phyloP scores from a whole-genome alignment of 2,113 vertebrate species.

The Cariama cristata region DNA sequence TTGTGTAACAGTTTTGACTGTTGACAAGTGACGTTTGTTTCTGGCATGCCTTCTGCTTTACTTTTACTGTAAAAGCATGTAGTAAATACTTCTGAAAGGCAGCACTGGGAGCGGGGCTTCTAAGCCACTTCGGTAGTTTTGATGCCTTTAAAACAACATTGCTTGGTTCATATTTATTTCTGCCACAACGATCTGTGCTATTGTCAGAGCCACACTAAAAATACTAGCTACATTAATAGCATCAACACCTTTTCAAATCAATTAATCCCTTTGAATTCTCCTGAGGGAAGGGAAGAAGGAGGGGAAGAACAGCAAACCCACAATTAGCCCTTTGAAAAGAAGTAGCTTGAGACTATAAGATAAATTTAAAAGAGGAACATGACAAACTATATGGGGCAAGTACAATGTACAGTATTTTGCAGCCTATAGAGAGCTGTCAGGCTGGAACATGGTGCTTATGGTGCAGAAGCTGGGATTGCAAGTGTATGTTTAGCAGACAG shows the following conservation, averaged over 20 bases:
- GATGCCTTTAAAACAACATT: neutral
- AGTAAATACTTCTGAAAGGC: neutral
- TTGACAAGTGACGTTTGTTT: neutral
- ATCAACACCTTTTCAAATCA: constrained; percentile 2
- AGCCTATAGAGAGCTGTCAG: neutral
- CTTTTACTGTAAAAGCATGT: neutral
- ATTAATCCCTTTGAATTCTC: neutral
- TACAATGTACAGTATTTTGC: neutral
- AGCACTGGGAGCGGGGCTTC: neutral
- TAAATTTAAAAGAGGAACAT: neutral
- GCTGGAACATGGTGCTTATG: neutral
- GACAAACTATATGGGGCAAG: neutral
- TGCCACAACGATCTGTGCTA: neutral
- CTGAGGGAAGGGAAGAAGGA: neutral
- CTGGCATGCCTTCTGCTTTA: neutral
- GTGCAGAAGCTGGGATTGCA: neutral
- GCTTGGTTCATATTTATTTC: neutral
- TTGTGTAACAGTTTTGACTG: neutral
- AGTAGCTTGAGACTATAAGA: neutral
- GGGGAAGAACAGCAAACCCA: neutral
- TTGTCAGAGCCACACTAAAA: neutral
- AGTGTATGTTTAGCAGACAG: neutral
- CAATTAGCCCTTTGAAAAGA: neutral
- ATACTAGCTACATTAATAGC: neutral
- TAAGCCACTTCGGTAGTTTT: neutral